Evolutionary conservation across 2,888 invertebrate species (phyloP).

Genomic region (Nysson spinosus): DNA sequence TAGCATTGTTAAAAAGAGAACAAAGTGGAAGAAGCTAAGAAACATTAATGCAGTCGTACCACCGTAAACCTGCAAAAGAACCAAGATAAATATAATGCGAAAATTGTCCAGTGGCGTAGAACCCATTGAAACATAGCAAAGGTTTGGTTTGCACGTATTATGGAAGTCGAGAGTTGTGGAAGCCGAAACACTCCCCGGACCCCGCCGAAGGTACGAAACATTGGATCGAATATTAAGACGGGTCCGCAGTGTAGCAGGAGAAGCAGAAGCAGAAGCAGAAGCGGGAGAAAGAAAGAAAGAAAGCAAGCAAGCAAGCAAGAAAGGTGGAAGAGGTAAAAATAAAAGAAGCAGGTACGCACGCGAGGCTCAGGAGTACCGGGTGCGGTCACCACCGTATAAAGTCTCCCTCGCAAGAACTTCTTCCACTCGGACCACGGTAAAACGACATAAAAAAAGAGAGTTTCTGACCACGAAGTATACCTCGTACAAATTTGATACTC

Average conservation of each 20-base stretch:
- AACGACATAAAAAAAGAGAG: background rate
- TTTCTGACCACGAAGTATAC: too few species aligned
- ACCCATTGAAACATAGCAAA: too few species aligned
- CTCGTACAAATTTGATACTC: too few species aligned
- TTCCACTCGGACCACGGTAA: constrained; percentile 3
- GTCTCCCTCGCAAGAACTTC: constrained; percentile 28
- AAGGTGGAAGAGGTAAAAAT: constrained; percentile 8
- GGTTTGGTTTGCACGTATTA: background rate
- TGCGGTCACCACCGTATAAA: constrained; percentile 42
- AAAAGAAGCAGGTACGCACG: constrained; percentile 39
- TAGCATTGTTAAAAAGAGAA: too few species aligned
- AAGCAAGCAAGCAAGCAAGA: too few species aligned
- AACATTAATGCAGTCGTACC: too few species aligned
- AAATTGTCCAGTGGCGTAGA: too few species aligned
- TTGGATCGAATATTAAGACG: constrained; percentile 53
- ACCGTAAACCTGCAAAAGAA: too few species aligned
- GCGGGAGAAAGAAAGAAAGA: constrained; percentile 21
- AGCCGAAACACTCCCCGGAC: constrained; percentile 27
- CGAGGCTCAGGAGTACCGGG: constrained; percentile 33
- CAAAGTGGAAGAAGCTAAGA: too few species aligned
- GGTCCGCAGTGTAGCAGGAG: constrained; percentile 20
- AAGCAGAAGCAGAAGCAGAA: constrained; percentile 23
- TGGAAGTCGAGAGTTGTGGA: constrained; percentile 5
- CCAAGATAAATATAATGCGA: background rate
- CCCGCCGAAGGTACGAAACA: constrained; percentile 43